phyloP scores from a whole-genome alignment of 2,888 invertebrate genomes.

The Apocheima hispidaria region DNA sequence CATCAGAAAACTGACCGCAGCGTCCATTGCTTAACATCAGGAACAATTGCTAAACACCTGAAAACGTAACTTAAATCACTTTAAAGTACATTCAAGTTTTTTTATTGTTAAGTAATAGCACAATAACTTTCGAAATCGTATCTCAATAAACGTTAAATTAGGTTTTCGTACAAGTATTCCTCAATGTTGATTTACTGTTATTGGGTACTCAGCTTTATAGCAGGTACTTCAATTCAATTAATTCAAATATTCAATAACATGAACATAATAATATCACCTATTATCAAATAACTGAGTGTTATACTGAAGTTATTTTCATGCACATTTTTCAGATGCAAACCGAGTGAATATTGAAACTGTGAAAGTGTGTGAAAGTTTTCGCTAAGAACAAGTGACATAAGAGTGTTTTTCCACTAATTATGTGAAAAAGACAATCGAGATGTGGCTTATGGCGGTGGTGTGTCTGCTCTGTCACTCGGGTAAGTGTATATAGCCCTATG shows the following conservation, averaged over 20 bases:
- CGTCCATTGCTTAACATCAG: no score
- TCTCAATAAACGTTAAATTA: no score
- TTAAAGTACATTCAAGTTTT: no score
- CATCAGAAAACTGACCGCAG: no score
- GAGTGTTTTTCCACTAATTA: conserved; percentile 62
- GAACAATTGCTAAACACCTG: no score
- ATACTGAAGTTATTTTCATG: conserved; percentile 2
- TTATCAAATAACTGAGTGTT: background rate
- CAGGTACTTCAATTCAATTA: background rate
- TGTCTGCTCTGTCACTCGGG: conserved; percentile 73
- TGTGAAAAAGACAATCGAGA: conserved; percentile 75
- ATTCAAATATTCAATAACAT: conserved; percentile 9
- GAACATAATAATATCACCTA: conserved; percentile 2
- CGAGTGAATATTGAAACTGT: conserved; percentile 24
- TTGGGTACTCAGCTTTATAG: background rate
- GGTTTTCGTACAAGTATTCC: background rate
- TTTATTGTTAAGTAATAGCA: no score
- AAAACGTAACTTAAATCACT: no score
- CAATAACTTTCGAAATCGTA: no score
- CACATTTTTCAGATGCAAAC: conserved; percentile 7
- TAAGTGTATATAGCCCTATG: conserved; percentile 52
- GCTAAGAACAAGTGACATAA: conserved; percentile 53
- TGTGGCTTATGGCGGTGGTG: conserved; percentile 75
- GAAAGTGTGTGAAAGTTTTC: conserved; percentile 27
- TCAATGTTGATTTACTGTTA: background rate